A percentile compares a stretch with the other conserved stretches of the same genome.
These are phyloP conservation scores for Melitaea athalia DNA, from an alignment of 2,888 invertebrate species.

Conservation along the genomic window DNA sequence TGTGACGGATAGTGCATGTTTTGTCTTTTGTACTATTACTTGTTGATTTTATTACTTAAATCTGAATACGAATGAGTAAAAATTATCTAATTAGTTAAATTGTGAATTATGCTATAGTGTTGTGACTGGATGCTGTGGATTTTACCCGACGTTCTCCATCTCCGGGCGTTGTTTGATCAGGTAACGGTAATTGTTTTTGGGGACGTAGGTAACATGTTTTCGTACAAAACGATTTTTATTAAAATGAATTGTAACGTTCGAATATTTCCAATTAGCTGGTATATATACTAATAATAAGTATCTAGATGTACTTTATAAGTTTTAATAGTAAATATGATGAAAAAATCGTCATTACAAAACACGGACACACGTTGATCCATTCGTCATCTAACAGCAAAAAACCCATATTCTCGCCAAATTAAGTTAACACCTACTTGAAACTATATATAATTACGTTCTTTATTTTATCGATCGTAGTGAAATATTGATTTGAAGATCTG, in stretches of 20 bases:
- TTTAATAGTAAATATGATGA: not conserved
- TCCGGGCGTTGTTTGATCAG: constrained; percentile 62
- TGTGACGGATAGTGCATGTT: constrained; percentile 73
- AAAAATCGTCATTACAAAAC: constrained; percentile 8
- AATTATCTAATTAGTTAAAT: constrained; percentile 49
- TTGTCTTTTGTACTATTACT: constrained; percentile 71
- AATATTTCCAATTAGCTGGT: not conserved
- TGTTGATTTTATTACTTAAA: constrained; percentile 72
- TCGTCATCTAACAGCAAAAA: constrained; percentile 34
- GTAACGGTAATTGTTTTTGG: constrained; percentile 80
- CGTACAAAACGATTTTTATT: constrained; percentile 9
- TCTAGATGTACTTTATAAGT: not conserved
- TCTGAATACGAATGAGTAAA: constrained; percentile 60
- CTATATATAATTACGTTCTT: not conserved
- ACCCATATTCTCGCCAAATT: constrained; percentile 22
- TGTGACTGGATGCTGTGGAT: constrained; percentile 47
- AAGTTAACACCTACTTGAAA: not conserved
- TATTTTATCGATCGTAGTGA: not conserved
- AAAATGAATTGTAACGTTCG: not conserved
- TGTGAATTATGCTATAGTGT: constrained; percentile 64
- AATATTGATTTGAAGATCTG: not conserved
- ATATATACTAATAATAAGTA: not conserved
- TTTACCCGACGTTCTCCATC: constrained; percentile 50
- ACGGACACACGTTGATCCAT: constrained; percentile 35
- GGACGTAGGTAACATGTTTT: constrained; percentile 55